Evolutionary conservation across 1,140 invertebrate genomes (phyloP).

Genomic region (Acromyrmex heyeri): DNA sequence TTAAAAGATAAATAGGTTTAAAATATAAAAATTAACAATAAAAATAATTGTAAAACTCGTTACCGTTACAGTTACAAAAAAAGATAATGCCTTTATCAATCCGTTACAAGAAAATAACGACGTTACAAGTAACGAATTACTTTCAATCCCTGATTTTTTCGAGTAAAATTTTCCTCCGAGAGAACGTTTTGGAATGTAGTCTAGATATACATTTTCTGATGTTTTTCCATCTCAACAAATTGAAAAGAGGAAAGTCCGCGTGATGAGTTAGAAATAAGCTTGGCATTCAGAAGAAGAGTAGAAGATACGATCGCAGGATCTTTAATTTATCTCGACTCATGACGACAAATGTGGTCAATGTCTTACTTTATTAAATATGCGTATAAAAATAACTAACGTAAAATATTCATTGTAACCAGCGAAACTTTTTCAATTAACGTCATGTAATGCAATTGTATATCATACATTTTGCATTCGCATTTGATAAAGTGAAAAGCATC

Average conservation of each 20-base stretch:
- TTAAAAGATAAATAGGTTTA: too few relatives aligned
- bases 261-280: not conserved
- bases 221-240: not conserved
- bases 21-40: too few relatives aligned
- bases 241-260: not conserved
- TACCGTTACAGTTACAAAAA: too few relatives aligned
- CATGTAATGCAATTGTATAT: constrained; percentile 46
- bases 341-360: not conserved
- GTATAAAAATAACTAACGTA: constrained; percentile 18
- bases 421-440: constrained; percentile 55
- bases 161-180: too few relatives aligned
- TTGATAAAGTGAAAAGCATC: constrained; percentile 57
- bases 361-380: constrained; percentile 3
- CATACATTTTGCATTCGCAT: not conserved
- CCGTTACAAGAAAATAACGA: too few relatives aligned
- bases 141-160: too few relatives aligned
- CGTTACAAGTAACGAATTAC: too few relatives aligned
- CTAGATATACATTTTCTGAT: too few relatives aligned
- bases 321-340: not conserved
- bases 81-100: too few relatives aligned
- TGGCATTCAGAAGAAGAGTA: not conserved
- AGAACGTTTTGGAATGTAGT: not conserved
- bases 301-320: not conserved
- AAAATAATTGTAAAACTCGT: too few relatives aligned
- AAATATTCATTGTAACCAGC: constrained; percentile 16